A percentile compares a stretch with the other conserved stretches of the same genome.
Evolutionary conservation across 2,797 vertebrate species (phyloP).

Genomic region (Falco peregrinus): DNA sequence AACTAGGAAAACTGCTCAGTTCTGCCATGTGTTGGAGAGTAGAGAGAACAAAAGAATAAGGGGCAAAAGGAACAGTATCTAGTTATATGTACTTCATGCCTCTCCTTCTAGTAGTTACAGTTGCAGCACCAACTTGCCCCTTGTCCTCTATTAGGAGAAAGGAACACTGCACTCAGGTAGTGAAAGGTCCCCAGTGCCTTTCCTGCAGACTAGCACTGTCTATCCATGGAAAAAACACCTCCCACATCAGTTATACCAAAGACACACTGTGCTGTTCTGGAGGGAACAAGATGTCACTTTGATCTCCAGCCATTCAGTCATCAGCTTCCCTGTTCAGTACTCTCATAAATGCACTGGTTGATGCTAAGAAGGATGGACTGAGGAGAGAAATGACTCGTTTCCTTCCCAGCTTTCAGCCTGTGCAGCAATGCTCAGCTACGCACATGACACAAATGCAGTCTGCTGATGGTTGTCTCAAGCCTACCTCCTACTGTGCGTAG

Average conservation of each 20-base stretch:
- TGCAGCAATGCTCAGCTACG: not conserved
- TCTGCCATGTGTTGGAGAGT: not conserved
- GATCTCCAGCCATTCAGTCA: not conserved
- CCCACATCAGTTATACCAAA: not conserved
- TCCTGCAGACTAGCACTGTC: not conserved
- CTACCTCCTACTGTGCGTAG: constrained; percentile 27
- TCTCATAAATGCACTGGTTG: not conserved
- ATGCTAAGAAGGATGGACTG: not conserved
- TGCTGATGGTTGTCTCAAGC: not conserved
- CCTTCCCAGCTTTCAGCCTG: not conserved
- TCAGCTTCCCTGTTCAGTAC: not conserved
- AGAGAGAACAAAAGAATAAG: not conserved
- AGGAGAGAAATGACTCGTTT: not conserved
- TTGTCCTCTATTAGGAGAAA: not conserved
- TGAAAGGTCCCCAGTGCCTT: not conserved
- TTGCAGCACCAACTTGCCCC: not conserved
- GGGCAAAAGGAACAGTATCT: not conserved
- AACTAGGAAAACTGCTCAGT: not conserved
- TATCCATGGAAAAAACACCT: not conserved
- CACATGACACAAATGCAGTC: not conserved
- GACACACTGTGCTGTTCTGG: not conserved
- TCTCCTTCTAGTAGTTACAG: not conserved
- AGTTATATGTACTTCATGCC: not conserved
- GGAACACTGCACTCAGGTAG: not conserved
- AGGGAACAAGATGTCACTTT: not conserved